phyloP scores from a whole-genome alignment of 2,888 invertebrate species.

The Blastobasis lacticolella region DNA sequence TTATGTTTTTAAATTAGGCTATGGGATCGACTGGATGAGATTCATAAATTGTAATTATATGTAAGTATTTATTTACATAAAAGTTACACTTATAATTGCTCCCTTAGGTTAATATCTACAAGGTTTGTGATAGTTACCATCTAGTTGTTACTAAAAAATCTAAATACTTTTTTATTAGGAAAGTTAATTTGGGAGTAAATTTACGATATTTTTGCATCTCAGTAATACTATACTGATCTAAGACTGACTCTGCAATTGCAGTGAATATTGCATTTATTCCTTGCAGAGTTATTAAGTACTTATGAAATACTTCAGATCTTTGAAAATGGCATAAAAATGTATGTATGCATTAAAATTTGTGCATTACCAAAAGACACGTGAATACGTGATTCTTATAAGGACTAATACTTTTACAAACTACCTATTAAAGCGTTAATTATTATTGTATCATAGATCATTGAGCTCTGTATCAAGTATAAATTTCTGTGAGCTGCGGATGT shows the following conservation, averaged over 20 bases:
- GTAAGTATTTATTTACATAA: constrained; percentile 37
- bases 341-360: constrained; percentile 27
- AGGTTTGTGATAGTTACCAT: constrained; percentile 33
- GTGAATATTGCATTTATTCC: too few relatives aligned
- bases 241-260: too few relatives aligned
- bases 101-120: constrained; percentile 67
- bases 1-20: background rate
- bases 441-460: constrained; percentile 54
- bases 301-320: background rate
- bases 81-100: constrained; percentile 54
- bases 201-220: constrained; percentile 2
- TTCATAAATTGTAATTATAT: constrained; percentile 19
- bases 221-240: background rate
- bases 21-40: constrained; percentile 16
- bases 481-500: constrained; percentile 8
- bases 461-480: constrained; percentile 25
- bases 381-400: constrained; percentile 14
- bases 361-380: constrained; percentile 48
- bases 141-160: constrained; percentile 21
- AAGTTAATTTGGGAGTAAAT: constrained; percentile 3
- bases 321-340: background rate
- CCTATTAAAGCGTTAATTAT: constrained; percentile 67
- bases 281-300: background rate
- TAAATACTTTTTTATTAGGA: constrained; percentile 5
- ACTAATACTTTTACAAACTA: constrained; percentile 26